These are phyloP conservation scores for Pantala flavescens DNA, from an alignment of 1,140 invertebrate species.

Conservation along the genomic window DNA sequence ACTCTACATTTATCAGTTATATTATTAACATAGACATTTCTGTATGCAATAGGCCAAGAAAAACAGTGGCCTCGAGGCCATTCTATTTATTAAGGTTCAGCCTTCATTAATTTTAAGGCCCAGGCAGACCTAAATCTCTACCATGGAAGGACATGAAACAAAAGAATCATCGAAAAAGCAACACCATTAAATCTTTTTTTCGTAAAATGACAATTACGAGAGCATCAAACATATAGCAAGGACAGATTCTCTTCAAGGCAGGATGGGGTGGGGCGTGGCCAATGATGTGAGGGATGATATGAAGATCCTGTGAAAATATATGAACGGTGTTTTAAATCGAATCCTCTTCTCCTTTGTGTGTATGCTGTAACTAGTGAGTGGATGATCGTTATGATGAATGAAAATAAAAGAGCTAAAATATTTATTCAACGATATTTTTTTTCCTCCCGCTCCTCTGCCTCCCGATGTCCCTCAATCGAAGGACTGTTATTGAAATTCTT, in stretches of 20 bases:
- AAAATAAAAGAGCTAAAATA: neutral
- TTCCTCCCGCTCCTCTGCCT: neutral
- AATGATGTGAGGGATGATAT: constrained; percentile 1
- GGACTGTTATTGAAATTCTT: no score
- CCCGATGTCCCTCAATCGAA: neutral
- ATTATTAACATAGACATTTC: neutral
- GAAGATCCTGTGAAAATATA: neutral
- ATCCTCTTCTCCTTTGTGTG: neutral
- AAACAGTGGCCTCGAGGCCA: neutral
- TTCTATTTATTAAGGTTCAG: neutral
- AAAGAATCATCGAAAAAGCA: neutral
- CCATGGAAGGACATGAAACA: neutral
- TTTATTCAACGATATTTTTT: neutral
- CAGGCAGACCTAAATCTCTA: neutral
- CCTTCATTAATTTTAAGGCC: constrained; percentile 3
- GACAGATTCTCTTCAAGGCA: constrained; percentile 4
- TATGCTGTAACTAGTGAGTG: constrained; percentile 5
- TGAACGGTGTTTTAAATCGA: neutral
- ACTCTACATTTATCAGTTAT: no score
- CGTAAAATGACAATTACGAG: neutral
- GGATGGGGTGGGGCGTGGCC: neutral
- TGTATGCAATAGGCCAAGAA: neutral
- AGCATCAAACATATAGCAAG: neutral
- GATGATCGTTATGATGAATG: neutral
- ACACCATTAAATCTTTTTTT: neutral